Evolutionary conservation across 2,797 vertebrate species (phyloP), one percentile per base, ranked within the genome.

Genomic region (Danio albolineatus): DNA sequence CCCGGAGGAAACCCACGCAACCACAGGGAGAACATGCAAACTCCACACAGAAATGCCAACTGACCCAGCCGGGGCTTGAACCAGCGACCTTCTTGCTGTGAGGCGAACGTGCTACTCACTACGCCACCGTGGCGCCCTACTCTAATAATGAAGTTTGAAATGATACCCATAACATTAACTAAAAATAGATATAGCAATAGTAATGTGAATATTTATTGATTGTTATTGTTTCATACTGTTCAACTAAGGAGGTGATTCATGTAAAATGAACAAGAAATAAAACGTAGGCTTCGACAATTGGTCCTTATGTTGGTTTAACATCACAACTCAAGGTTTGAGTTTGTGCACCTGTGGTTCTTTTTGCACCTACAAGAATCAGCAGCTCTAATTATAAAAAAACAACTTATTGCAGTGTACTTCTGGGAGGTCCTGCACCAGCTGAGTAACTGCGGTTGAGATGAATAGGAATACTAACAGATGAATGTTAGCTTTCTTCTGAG

Each of bases 351-450:
- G 28, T 28, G 28, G 57, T 60, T 60, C 28, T 38, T 38, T 28
- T 59, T 21, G 21, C 36, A 28, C 28, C 57, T 36, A 7, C n/a
- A 12, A 14, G 13, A n/a, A n/a, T 7, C 51, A n/a, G 13, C 8
- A 5, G 64, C 41, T 19, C 17, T 65, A 6, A 6, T 44, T 12
- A 36, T 28, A 10, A 39, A 53, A 2, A 38, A 43, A 6, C 19
- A 19, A 10, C 6, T 12, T 10, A 38, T 70, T 48, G 38, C n/a
- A 43, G 10, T 71, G n/a, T 71, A 56, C 38, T 56, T 54, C 67
- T 72, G 69, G 49, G 51, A 72, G 51, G 51, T 56, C 69, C 51
- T 53, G 17, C 17, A 5, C 69, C 38, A 54, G 69, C 51, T 71
- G 51, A 71, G 38, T 6, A 71, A 19, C 51, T 56, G n/a, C 38